Conservation (phyloP, 2,888 invertebrate genomes). For the Marronus borbonicus region DNA sequence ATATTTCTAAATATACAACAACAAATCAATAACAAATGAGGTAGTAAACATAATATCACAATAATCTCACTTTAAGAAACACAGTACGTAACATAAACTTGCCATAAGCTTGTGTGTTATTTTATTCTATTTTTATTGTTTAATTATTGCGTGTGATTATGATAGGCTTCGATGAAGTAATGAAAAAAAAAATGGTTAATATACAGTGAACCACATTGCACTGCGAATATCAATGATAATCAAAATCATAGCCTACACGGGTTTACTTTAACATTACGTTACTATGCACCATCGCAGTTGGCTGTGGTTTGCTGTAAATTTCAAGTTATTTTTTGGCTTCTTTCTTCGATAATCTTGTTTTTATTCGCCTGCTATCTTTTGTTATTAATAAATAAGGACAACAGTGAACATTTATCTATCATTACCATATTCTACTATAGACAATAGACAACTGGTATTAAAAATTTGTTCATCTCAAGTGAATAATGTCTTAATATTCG, state of each 20-base stretch:
- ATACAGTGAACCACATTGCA: too few species aligned
- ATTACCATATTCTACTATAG: constrained; percentile 11
- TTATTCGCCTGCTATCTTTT: too few species aligned
- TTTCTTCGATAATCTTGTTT: too few species aligned
- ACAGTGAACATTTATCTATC: background rate
- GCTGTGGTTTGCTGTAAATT: constrained; percentile 1
- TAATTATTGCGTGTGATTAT: background rate
- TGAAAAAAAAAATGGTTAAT: too few species aligned
- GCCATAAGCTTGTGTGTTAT: constrained; percentile 6
- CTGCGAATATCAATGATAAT: too few species aligned
- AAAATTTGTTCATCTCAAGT: background rate
- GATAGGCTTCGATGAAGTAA: background rate
- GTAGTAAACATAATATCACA: constrained; percentile 45
- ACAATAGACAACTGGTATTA: constrained; percentile 9
- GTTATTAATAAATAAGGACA: background rate
- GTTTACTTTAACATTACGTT: background rate
- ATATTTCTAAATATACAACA: background rate
- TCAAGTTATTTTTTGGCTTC: background rate
- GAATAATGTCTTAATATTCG: background rate
- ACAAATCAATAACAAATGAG: constrained; percentile 24
- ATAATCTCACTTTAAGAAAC: constrained; percentile 34
- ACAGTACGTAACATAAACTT: background rate
- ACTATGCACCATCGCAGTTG: background rate
- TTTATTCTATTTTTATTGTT: background rate
- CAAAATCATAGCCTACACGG: too few species aligned